These are phyloP conservation scores for Nineta flava DNA, from an alignment of 2,888 invertebrate species.

Conservation along the genomic window DNA sequence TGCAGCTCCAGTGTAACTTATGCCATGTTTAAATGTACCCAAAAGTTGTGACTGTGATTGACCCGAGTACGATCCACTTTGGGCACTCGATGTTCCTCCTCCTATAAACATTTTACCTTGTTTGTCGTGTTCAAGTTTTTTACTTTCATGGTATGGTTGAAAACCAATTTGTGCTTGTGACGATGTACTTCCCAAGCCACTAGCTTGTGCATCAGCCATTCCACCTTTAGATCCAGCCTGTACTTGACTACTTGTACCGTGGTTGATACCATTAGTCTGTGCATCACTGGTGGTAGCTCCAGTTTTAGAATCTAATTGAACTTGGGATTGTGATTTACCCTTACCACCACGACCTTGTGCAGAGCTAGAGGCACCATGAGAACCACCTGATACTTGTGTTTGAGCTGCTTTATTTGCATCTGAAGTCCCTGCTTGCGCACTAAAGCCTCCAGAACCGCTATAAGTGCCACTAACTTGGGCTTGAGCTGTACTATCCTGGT, in stretches of 20 bases:
- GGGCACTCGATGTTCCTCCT: slow-evolving; percentile 63
- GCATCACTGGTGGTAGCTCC: slow-evolving; percentile 62
- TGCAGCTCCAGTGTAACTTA: slow-evolving; percentile 63
- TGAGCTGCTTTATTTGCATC: slow-evolving; percentile 58
- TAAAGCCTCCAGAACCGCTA: slow-evolving; percentile 60
- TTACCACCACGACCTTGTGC: slow-evolving; percentile 59
- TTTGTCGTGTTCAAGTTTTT: slow-evolving; percentile 29
- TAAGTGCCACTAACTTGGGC: slow-evolving; percentile 72
- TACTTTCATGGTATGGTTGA: slow-evolving; percentile 51
- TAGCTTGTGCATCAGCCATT: slow-evolving; percentile 72
- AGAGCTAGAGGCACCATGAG: slow-evolving; percentile 57
- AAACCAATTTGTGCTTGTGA: slow-evolving; percentile 83
- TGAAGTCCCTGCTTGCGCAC: slow-evolving; percentile 66
- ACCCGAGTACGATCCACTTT: slow-evolving; percentile 56
- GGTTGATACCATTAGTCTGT: slow-evolving; percentile 56
- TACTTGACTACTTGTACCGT: slow-evolving; percentile 64
- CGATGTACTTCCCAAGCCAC: slow-evolving; percentile 68
- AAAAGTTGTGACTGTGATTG: slow-evolving; percentile 72
- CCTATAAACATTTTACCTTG: slow-evolving; percentile 48
- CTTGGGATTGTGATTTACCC: slow-evolving; percentile 62
- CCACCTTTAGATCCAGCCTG: slow-evolving; percentile 71
- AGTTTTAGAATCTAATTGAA: slow-evolving; percentile 56
- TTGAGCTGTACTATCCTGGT: slow-evolving; percentile 58
- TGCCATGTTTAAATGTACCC: slow-evolving; percentile 57
- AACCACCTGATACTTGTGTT: slow-evolving; percentile 50